Percentiles rank a stretch among this genome's conserved stretches.
Evolutionary conservation across 2,888 invertebrate genomes (phyloP).

Genomic region (Dilophus febrilis): DNA sequence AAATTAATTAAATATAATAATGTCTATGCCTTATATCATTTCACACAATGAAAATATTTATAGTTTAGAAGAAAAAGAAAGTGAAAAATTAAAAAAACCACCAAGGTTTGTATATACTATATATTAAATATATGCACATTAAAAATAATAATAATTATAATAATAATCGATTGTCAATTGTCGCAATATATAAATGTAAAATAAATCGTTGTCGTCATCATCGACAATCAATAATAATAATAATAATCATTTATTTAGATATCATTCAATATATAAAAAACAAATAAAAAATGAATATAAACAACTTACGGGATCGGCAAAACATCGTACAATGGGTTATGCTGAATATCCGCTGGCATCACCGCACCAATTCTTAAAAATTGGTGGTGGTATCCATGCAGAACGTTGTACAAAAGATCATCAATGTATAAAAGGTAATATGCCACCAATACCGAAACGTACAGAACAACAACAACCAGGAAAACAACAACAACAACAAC

Average conservation of each 20-base stretch:
- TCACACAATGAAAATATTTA: slow-evolving; percentile 50
- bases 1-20: slow-evolving; percentile 17
- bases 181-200: no score
- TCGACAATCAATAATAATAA: background rate
- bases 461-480: slow-evolving; percentile 8
- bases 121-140: no score
- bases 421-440: slow-evolving; percentile 6
- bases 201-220: background rate
- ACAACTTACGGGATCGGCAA: slow-evolving; percentile 31
- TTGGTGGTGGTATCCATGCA: slow-evolving; percentile 37
- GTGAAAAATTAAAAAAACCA: slow-evolving; percentile 33
- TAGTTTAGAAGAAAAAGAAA: slow-evolving; percentile 35
- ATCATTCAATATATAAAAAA: slow-evolving; percentile 33
- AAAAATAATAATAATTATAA: no score
- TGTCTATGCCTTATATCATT: slow-evolving; percentile 49
- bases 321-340: slow-evolving; percentile 47
- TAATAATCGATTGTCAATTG: no score
- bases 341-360: slow-evolving; percentile 41
- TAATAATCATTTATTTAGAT: slow-evolving; percentile 20
- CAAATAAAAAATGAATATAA: slow-evolving; percentile 29
- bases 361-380: slow-evolving; percentile 45
- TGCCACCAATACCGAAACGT: slow-evolving; percentile 34
- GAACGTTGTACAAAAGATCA: slow-evolving; percentile 21
- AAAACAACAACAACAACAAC: slow-evolving; percentile 20
- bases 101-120: slow-evolving; percentile 27